phyloP scores from a whole-genome alignment of 2,113 vertebrate species.

The Talpa occidentalis region DNA sequence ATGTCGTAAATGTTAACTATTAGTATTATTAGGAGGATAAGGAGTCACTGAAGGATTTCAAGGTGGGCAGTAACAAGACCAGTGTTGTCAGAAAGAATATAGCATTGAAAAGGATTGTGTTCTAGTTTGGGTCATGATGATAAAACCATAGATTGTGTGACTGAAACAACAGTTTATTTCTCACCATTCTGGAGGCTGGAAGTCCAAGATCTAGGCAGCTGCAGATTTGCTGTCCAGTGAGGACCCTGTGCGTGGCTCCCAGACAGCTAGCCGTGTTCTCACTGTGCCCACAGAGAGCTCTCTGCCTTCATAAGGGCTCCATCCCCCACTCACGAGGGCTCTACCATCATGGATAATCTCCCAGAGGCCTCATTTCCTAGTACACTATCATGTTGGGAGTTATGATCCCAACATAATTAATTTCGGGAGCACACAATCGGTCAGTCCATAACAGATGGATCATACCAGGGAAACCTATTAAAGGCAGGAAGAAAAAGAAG shows the following conservation, averaged over 20 bases:
- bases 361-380: not conserved
- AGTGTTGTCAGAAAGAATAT: not conserved
- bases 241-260: not conserved
- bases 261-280: not conserved
- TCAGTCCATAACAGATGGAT: not conserved
- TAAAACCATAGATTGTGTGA: not conserved
- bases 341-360: too few relatives aligned
- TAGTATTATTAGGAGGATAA: not conserved
- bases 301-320: not conserved
- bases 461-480: slow-evolving; percentile 4
- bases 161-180: not conserved
- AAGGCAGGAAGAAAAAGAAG: not conserved
- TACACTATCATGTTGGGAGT: not conserved
- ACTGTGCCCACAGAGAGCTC: not conserved
- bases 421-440: not conserved
- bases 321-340: not conserved
- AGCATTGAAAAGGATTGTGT: not conserved
- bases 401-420: not conserved
- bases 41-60: not conserved
- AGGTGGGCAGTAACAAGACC: not conserved
- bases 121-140: not conserved
- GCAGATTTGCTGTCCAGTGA: not conserved
- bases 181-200: not conserved
- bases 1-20: not conserved
- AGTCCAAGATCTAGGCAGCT: not conserved